phyloP scores from a whole-genome alignment of 2,888 invertebrate species.

The Hetaerina titia region DNA sequence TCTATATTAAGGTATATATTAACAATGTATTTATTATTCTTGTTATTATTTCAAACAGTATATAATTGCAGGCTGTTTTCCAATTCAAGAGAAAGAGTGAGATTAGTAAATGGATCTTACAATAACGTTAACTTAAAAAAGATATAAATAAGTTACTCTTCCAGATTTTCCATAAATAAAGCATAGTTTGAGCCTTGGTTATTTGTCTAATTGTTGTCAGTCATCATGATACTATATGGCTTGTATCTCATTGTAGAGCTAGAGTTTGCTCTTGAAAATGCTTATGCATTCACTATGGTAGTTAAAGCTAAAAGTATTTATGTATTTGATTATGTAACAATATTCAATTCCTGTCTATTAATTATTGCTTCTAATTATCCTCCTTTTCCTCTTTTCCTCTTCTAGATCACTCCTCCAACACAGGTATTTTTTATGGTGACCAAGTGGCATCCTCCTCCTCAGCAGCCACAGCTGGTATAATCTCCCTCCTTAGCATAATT shows the following conservation, averaged over 20 bases:
- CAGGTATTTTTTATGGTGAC: conserved; percentile 66
- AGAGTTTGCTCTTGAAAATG: neutral
- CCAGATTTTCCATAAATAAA: too few species aligned
- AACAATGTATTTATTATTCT: too few species aligned
- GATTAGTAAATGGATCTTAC: too few species aligned
- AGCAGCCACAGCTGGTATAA: conserved; percentile 58
- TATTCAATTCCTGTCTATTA: neutral
- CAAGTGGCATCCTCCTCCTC: conserved; percentile 66
- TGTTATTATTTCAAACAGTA: too few species aligned
- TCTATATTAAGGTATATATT: too few species aligned
- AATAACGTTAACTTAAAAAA: too few species aligned
- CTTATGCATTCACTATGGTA: neutral
- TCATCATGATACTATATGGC: neutral
- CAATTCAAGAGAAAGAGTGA: too few species aligned
- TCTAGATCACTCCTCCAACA: conserved; percentile 68
- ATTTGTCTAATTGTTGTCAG: too few species aligned
- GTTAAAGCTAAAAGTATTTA: neutral
- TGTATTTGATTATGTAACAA: neutral
- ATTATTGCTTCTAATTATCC: neutral
- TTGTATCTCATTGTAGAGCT: neutral
- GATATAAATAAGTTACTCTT: too few species aligned
- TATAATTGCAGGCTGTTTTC: too few species aligned
- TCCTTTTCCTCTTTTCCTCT: conserved; percentile 58
- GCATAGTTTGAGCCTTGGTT: too few species aligned
- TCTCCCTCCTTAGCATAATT: conserved; percentile 67